Percentiles rank a stretch among this genome's conserved stretches.
Evolutionary conservation across 2,797 vertebrate genomes (phyloP).

Genomic region (Neosilurus mollespiculum): DNA sequence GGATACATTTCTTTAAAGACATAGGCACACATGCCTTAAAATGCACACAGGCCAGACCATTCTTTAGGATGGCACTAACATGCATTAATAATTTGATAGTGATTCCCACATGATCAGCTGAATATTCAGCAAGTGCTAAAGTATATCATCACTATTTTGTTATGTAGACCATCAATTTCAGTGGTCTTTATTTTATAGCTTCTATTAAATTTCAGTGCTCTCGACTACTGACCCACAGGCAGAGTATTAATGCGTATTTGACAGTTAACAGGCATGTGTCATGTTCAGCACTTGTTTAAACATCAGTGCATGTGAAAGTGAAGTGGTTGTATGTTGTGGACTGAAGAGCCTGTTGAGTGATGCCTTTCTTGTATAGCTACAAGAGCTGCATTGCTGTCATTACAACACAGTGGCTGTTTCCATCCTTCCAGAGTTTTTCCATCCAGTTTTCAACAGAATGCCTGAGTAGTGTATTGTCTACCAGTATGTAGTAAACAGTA

Average conservation of each 20-base stretch:
- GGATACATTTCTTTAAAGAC: slow-evolving; percentile 12
- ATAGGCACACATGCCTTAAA: background rate
- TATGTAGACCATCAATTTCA: background rate
- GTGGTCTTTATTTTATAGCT: background rate
- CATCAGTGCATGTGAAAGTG: slow-evolving; percentile 61
- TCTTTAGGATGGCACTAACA: background rate
- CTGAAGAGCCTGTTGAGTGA: slow-evolving; percentile 63
- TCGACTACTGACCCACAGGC: background rate
- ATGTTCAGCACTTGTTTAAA: slow-evolving; percentile 60
- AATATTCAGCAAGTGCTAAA: background rate
- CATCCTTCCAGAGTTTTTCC: slow-evolving; percentile 44
- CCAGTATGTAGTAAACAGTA: background rate
- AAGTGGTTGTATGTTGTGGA: slow-evolving; percentile 59
- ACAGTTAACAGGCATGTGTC: slow-evolving; percentile 52
- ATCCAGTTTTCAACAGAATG: background rate
- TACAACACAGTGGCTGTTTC: slow-evolving; percentile 59
- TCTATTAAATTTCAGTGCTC: background rate
- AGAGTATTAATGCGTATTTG: background rate
- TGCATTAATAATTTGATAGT: background rate
- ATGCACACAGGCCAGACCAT: background rate
- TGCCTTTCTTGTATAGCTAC: slow-evolving; percentile 49
- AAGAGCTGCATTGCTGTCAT: slow-evolving; percentile 55
- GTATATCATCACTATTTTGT: slow-evolving; percentile 1
- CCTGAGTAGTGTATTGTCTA: background rate
- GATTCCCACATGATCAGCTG: background rate